Evolutionary conservation across 2,797 vertebrate species (phyloP), one percentile per base, ranked within the genome.

Genomic region (Rhynchotus rufescens): DNA sequence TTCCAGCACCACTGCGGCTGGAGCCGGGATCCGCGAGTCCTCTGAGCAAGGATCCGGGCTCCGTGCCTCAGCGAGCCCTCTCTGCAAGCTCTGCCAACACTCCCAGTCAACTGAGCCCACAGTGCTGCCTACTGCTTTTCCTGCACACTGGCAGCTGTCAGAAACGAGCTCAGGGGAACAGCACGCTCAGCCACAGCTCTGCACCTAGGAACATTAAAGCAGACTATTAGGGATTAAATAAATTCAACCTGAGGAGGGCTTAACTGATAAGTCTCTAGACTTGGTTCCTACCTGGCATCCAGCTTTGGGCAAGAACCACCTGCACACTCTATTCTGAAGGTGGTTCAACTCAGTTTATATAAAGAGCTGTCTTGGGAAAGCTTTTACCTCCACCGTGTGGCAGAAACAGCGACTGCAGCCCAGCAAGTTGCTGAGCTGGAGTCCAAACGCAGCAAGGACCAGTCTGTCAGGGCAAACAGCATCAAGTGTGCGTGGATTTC

Each of bases 361-460:
- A 32, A 80, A 73, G 36, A 12, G 26, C 9, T 32, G 7, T 16
- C 38, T 92, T 71, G 61, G 56, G 76, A 93, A 91, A 93, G 93
- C 71, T 95, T 84, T 64, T 96, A 80, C 86, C 81, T 92, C 96
- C 96, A 96, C 93, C 96, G 69, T 36, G 80, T 94, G 96, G 96
- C 28, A 85, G 67, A 74, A 89, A 20, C n/a, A 8, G 10, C 12
- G 32, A 90, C 57, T 93, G 91, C 95, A 95, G 78, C 52, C 45
- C 66, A 66, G 23, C 5, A n/a, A 34, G 49, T 17, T 15, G 16
- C 14, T 26, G 45, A 25, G 45, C 16, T 26, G 15, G 14, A 61
- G 32, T 12, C 47, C 3, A 12, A 76, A 38, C 20, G 4, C 25
- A 45, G 34, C 44, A 52, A 81, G 57, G 57, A 32, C 26, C 60